Evolutionary conservation across 2,113 vertebrate genomes (phyloP).

Genomic region (Nestor notabilis): DNA sequence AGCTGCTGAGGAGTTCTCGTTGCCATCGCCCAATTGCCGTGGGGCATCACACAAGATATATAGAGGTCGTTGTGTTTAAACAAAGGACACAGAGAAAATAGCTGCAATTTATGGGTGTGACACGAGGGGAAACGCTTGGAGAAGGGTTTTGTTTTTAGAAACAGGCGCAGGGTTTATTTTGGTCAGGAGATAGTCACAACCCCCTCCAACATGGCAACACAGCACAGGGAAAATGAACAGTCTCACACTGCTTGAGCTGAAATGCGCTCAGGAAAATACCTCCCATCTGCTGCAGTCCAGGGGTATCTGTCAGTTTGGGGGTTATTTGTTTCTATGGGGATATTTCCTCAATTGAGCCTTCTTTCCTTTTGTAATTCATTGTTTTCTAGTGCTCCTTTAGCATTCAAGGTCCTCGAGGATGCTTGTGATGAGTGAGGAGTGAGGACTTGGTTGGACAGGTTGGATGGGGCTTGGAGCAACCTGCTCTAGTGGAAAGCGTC

Average conservation of each 20-base stretch:
- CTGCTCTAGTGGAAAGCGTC: neutral
- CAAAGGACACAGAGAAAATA: constrained; percentile 55
- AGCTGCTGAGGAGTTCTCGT: constrained; percentile 17
- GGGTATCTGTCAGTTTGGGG: neutral
- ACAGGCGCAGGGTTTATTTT: constrained; percentile 37
- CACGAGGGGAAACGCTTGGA: constrained; percentile 50
- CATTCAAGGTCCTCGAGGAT: neutral
- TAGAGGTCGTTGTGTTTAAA: constrained; percentile 48
- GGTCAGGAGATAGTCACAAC: constrained; percentile 25
- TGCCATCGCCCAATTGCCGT: constrained; percentile 14
- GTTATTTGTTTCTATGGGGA: neutral
- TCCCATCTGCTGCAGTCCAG: neutral
- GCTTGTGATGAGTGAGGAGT: neutral
- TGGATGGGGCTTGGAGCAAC: neutral
- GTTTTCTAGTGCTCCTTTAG: neutral
- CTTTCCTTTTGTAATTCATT: neutral
- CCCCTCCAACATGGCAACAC: neutral
- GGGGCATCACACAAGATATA: constrained; percentile 1
- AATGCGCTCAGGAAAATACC: neutral
- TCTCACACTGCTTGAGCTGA: neutral
- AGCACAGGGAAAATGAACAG: neutral
- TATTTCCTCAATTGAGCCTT: neutral
- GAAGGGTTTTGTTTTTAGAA: constrained; percentile 8
- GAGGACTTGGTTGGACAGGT: neutral
- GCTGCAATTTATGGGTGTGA: constrained; percentile 33